Percentiles rank a stretch among this genome's conserved stretches.
phyloP scores from a whole-genome alignment of 2,113 vertebrate genomes.

The Leucoraja erinaceus region DNA sequence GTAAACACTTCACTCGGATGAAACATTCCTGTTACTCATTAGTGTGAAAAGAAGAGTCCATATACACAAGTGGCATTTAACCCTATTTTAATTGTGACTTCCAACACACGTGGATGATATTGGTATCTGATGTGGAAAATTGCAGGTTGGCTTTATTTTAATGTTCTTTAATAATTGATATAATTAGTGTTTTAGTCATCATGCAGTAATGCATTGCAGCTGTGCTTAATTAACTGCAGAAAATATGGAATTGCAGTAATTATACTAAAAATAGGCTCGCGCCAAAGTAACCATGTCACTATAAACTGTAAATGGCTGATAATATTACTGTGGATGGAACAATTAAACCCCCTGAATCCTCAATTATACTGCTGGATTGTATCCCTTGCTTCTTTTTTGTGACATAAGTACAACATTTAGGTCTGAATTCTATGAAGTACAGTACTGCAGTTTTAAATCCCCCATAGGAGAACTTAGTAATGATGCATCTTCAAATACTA shows the following conservation, averaged over 20 bases:
- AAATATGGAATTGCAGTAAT: constrained; percentile 34
- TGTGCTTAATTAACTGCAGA: constrained; percentile 38
- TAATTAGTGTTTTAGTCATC: constrained; percentile 32
- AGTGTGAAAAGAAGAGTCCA: constrained; percentile 20
- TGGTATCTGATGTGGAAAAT: constrained; percentile 22
- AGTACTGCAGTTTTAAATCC: constrained; percentile 32
- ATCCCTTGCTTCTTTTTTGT: not conserved
- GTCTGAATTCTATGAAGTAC: not conserved
- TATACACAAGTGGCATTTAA: constrained; percentile 7
- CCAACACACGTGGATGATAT: not conserved
- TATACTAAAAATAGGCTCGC: constrained; percentile 26
- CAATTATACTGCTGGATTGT: constrained; percentile 23
- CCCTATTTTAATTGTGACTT: constrained; percentile 20
- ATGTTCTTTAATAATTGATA: constrained; percentile 31
- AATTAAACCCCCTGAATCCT: constrained; percentile 27
- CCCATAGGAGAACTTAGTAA: not conserved
- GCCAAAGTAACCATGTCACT: not conserved
- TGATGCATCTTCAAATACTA: not conserved
- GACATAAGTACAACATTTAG: not conserved
- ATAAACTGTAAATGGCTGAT: constrained; percentile 18
- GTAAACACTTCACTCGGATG: constrained; percentile 18
- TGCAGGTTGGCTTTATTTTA: constrained; percentile 31
- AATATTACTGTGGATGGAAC: constrained; percentile 2
- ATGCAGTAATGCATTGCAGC: constrained; percentile 37
- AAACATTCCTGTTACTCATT: constrained; percentile 30